Conservation (phyloP, 2,113 vertebrate species). For the Oryzias celebensis region DNA sequence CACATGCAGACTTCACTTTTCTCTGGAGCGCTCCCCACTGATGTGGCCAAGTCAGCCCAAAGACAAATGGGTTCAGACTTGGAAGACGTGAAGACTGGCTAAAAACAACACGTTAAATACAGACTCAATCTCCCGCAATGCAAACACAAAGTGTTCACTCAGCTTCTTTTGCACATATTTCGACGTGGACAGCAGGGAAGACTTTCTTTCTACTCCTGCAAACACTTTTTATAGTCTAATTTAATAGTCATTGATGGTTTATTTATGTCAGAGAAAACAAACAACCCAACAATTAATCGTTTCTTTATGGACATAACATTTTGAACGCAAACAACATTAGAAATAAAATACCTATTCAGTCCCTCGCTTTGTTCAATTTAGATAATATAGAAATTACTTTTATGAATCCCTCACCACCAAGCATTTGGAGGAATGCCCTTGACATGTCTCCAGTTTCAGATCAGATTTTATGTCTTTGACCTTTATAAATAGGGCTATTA, state of each 20-base stretch:
- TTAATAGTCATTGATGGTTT: slow-evolving; percentile 31
- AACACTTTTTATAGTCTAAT: slow-evolving; percentile 28
- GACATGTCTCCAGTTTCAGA: slow-evolving; percentile 44
- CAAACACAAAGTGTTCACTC: slow-evolving; percentile 65
- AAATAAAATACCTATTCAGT: slow-evolving; percentile 9
- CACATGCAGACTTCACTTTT: slow-evolving; percentile 48
- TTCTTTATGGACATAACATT: slow-evolving; percentile 14
- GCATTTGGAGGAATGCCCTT: slow-evolving; percentile 31
- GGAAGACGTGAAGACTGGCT: slow-evolving; percentile 69
- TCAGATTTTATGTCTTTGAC: slow-evolving; percentile 38
- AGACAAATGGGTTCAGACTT: slow-evolving; percentile 69
- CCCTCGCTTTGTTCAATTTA: slow-evolving; percentile 15
- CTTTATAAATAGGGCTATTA: slow-evolving; percentile 50
- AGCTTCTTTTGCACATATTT: slow-evolving; percentile 51
- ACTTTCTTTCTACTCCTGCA: slow-evolving; percentile 46
- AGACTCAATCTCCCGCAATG: slow-evolving; percentile 64
- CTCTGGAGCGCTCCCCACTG: slow-evolving; percentile 51
- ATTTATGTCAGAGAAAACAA: slow-evolving; percentile 9
- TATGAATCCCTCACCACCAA: slow-evolving; percentile 31
- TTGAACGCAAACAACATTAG: slow-evolving; percentile 5
- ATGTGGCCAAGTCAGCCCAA: slow-evolving; percentile 64
- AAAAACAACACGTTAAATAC: slow-evolving; percentile 74
- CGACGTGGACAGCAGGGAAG: slow-evolving; percentile 51
- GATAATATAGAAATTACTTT: slow-evolving; percentile 4
- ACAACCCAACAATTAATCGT: slow-evolving; percentile 10